Conservation (phyloP, 2,113 vertebrate genomes). For the Okapia johnstoni region DNA sequence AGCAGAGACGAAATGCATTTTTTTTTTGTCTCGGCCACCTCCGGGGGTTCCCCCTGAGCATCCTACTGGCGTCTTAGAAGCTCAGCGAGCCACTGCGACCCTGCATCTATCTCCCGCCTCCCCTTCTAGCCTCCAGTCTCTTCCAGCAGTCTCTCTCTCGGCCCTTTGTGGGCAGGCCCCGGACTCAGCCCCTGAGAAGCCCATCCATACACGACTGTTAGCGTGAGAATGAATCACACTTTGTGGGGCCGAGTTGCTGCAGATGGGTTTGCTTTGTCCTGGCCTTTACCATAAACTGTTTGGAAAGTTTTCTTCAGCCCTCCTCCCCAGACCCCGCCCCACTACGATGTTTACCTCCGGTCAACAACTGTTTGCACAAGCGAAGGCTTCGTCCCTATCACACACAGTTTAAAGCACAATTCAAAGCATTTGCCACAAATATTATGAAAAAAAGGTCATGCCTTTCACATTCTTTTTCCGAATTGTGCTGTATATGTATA, state of each 20-base stretch:
- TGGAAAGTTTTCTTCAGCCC: neutral
- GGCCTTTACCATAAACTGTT: neutral
- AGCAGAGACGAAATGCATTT: neutral
- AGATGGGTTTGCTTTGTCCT: neutral
- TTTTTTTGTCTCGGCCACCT: neutral
- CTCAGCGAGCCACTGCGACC: neutral
- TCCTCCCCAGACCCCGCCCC: neutral
- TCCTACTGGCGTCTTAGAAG: accelerated
- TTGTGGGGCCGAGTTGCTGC: accelerated
- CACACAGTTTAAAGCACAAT: neutral
- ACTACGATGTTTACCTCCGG: accelerated
- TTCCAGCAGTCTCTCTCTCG: neutral
- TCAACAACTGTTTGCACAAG: neutral
- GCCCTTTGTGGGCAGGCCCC: neutral
- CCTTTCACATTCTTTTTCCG: neutral
- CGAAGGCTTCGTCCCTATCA: neutral
- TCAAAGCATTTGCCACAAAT: neutral
- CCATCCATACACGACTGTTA: neutral
- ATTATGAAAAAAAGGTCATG: neutral
- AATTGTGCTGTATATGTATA: neutral
- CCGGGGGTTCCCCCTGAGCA: neutral
- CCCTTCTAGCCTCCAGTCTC: neutral
- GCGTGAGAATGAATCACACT: neutral
- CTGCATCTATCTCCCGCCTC: neutral
- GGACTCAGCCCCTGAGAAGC: neutral